Evolutionary conservation across 2,113 vertebrate species (phyloP), one percentile per base, ranked within the genome.

Genomic region (Gorsachius goisagi): DNA sequence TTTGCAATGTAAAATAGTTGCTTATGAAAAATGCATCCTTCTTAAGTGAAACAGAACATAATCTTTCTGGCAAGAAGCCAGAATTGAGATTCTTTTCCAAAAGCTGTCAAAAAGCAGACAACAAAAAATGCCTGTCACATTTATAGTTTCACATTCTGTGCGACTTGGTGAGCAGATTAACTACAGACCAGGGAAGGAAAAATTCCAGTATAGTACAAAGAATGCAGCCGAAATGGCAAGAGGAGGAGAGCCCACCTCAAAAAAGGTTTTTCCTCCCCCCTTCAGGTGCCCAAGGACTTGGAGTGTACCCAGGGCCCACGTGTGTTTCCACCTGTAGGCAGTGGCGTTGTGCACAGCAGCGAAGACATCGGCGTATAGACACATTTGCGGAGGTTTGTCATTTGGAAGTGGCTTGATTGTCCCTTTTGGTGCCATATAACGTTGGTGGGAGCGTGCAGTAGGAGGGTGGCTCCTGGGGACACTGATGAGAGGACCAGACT

Each of bases 1-100:
- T 91, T 89, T 93, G 94, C 95, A 95, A 95, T 91, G 95, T 95
- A 96, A 95, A 96, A 64, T 58, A 91, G 66, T 52, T 95, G 55
- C 96, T 89, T 93, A 87, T 94, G 95, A 93, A 95, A 95, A 95
- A 91, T 76, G 7, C 62, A 91, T 95, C 86, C 71, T 76, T 80
- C 55, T 41, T 74, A 82, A 89, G 50, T 53, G 75, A 93, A 96
- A 69, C 32, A 91, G 79, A 87, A 49, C 44, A 49, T 67, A 89
- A 47, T 85, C 74, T 72, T 77, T 60, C 58, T 71, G 97, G 81
- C 11, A 1, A 79, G 62, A 83, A 63, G 45, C 71, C 81, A 96
- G 50, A 79, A 81, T 17, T 93, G 12, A 55, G 59, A 55, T 92
- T 85, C 84, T 91, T 77, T 91, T 83, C 94, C 92, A 96, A 89